These are phyloP conservation scores for Cydia strobilella DNA, from an alignment of 1,140 invertebrate species.

Conservation along the genomic window DNA sequence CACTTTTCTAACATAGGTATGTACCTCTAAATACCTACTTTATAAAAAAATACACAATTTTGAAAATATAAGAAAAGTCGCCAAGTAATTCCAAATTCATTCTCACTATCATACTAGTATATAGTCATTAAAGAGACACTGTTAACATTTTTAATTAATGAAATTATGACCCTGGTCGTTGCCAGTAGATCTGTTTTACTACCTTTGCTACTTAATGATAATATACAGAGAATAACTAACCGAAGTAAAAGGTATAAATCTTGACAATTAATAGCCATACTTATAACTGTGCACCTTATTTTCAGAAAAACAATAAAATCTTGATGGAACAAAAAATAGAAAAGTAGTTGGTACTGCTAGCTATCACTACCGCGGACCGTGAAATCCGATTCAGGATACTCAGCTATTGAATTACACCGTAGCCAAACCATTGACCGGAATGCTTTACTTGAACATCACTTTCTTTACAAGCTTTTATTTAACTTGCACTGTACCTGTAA, in stretches of 20 bases:
- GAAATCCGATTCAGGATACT: constrained; percentile 47
- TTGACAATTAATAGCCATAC: neutral
- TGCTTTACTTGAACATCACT: constrained; percentile 34
- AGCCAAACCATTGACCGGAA: constrained; percentile 37
- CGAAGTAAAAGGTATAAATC: neutral
- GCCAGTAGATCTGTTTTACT: neutral
- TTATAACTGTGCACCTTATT: constrained; percentile 14
- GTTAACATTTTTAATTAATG: no score
- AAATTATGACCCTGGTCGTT: no score
- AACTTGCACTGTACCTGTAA: no score
- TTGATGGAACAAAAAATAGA: constrained; percentile 38
- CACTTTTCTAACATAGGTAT: no score
- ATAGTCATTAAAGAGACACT: no score
- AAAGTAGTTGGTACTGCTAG: constrained; percentile 47
- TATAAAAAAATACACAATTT: no score
- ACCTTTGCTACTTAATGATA: neutral
- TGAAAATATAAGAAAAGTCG: no score
- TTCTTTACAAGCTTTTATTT: no score
- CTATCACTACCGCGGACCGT: constrained; percentile 46
- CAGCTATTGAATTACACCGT: constrained; percentile 55
- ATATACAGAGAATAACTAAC: neutral
- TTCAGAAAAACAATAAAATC: constrained; percentile 34
- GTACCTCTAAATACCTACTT: no score
- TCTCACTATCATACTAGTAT: no score
- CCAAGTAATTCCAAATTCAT: no score